These are phyloP conservation scores for Zoanthus sociatus DNA, from an alignment of 92 coral and sea anemone genomes.

Conservation along the genomic window DNA sequence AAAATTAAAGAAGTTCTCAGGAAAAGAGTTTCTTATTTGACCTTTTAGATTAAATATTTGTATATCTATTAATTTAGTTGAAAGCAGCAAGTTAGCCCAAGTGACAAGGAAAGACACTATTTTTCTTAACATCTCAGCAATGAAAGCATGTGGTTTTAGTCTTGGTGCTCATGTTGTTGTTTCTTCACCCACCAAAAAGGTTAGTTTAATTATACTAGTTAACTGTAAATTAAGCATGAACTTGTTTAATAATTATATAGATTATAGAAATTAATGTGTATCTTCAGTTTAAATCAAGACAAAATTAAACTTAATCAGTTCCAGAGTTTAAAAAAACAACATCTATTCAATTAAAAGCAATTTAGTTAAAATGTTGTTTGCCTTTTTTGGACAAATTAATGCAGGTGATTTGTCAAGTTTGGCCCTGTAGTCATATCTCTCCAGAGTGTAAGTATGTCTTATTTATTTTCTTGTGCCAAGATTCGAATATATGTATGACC, in stretches of 20 bases:
- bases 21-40: too few species aligned
- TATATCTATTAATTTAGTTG: background rate
- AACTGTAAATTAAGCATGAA: too few species aligned
- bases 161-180: slow-evolving; percentile 77
- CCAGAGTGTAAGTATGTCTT: slow-evolving; percentile 76
- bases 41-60: background rate
- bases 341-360: too few species aligned
- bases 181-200: slow-evolving; percentile 49
- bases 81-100: slow-evolving; percentile 77
- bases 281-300: too few species aligned
- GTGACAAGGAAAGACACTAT: slow-evolving; percentile 73
- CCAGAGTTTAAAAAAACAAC: too few species aligned
- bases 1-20: too few species aligned
- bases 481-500: too few species aligned
- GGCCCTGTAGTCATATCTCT: slow-evolving; percentile 75
- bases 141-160: slow-evolving; percentile 75
- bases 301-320: too few species aligned
- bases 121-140: slow-evolving; percentile 68
- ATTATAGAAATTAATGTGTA: too few species aligned
- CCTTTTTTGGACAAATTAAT: background rate
- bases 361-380: background rate
- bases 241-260: background rate
- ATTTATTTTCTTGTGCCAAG: too few species aligned
- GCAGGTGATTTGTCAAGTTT: slow-evolving; percentile 77
- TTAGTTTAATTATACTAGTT: background rate